Evolutionary conservation across 2,113 vertebrate genomes (phyloP).

Genomic region (Glaucidium brasilianum): DNA sequence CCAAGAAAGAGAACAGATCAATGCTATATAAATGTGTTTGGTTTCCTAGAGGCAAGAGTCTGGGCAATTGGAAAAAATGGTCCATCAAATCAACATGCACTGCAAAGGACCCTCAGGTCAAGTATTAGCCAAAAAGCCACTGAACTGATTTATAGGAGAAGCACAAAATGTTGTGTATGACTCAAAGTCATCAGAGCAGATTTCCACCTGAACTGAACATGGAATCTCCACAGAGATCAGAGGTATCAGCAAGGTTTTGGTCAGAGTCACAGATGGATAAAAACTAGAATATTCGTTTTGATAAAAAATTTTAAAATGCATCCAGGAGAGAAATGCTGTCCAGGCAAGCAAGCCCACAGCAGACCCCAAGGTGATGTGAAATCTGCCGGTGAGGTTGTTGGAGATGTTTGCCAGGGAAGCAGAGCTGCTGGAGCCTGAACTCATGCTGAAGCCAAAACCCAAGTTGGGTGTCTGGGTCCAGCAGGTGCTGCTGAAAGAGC

Average conservation of each 20-base stretch:
- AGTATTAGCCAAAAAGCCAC: not conserved
- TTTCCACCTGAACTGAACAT: not conserved
- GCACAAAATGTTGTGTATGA: not conserved
- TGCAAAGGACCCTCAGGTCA: not conserved
- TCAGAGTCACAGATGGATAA: not conserved
- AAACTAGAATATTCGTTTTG: not conserved
- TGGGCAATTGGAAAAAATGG: not conserved
- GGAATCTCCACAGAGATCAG: not conserved
- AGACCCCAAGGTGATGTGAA: not conserved
- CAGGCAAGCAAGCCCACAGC: not conserved
- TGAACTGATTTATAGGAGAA: not conserved
- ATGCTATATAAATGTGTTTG: not conserved
- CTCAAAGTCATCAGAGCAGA: not conserved
- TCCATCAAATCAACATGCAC: not conserved
- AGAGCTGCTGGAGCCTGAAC: not conserved
- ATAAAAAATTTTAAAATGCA: not conserved
- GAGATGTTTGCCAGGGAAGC: not conserved
- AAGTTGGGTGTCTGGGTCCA: not conserved
- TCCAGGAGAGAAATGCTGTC: not conserved
- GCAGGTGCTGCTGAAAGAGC: not conserved
- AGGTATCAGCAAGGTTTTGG: not conserved
- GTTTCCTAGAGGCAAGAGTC: not conserved
- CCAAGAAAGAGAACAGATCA: not conserved
- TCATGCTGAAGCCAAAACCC: not conserved
- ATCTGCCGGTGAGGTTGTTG: not conserved